Evolutionary conservation across 2,113 vertebrate genomes (phyloP).

Genomic region (Smithornis capensis): DNA sequence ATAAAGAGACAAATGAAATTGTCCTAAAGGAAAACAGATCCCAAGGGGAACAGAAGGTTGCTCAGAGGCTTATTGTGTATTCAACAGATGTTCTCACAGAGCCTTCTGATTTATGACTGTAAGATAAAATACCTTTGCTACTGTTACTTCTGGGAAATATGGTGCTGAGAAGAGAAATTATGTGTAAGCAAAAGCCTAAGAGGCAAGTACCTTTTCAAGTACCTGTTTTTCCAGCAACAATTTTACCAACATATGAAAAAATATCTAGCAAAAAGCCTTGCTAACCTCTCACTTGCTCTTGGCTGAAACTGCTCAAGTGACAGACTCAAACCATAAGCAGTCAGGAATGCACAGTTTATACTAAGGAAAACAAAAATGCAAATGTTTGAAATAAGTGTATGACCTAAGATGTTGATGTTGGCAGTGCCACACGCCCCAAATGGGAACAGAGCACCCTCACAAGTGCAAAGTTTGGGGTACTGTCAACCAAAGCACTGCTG

Average conservation of each 20-base stretch:
- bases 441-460: neutral
- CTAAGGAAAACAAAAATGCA: conserved; percentile 29
- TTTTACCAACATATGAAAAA: neutral
- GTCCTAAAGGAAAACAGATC: neutral
- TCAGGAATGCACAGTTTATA: conserved; percentile 35
- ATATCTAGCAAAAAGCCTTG: neutral
- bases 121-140: neutral
- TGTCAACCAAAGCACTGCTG: neutral
- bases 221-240: neutral
- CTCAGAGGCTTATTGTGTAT: neutral
- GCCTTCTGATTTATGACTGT: neutral
- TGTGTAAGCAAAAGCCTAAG: neutral
- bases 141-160: neutral
- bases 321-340: neutral
- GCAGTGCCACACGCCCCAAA: neutral
- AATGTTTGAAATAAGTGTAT: neutral
- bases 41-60: neutral
- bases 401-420: conserved; percentile 39
- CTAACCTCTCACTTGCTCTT: neutral
- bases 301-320: neutral
- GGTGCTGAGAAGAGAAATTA: neutral
- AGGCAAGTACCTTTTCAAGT: neutral
- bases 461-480: neutral
- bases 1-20: neutral
- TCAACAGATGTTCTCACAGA: neutral